Evolutionary conservation across 2,113 vertebrate species (phyloP).

Genomic region (Gambusia holbrooki): DNA sequence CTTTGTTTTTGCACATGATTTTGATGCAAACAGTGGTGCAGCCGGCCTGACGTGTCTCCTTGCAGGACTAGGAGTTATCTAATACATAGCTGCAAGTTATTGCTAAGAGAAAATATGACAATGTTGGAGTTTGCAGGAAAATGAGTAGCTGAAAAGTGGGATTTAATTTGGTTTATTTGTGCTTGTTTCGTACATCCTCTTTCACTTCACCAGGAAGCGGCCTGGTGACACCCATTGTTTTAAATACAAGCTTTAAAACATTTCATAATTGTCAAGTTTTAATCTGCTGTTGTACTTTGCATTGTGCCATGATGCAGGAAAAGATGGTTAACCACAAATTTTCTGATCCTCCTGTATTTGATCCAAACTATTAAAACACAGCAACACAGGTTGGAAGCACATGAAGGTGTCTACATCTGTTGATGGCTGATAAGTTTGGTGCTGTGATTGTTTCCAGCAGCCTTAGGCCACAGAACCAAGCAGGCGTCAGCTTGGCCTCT

Average conservation of each 20-base stretch:
- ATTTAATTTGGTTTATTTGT: background rate
- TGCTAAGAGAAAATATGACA: background rate
- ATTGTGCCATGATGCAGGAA: background rate
- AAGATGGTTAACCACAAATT: background rate
- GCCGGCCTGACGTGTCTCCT: background rate
- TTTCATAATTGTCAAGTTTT: no score
- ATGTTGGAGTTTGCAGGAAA: background rate
- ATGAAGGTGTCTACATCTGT: conserved; percentile 54
- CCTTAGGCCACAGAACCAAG: conserved; percentile 61
- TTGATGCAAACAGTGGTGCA: background rate
- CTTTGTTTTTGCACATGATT: background rate
- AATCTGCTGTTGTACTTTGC: background rate
- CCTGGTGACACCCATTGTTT: background rate
- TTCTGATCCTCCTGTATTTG: background rate
- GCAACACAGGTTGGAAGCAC: conserved; percentile 26
- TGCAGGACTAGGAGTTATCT: background rate
- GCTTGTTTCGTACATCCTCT: background rate
- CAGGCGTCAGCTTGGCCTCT: conserved; percentile 47
- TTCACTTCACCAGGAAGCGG: background rate
- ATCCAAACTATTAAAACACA: conserved; percentile 5
- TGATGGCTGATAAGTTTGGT: conserved; percentile 49
- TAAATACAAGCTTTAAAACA: background rate
- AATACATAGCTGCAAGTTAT: background rate
- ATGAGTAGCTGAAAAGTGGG: background rate
- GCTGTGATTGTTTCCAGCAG: conserved; percentile 70